These are phyloP conservation scores for Rhinichthys klamathensis DNA, from an alignment of 2,113 vertebrate genomes.

Conservation along the genomic window DNA sequence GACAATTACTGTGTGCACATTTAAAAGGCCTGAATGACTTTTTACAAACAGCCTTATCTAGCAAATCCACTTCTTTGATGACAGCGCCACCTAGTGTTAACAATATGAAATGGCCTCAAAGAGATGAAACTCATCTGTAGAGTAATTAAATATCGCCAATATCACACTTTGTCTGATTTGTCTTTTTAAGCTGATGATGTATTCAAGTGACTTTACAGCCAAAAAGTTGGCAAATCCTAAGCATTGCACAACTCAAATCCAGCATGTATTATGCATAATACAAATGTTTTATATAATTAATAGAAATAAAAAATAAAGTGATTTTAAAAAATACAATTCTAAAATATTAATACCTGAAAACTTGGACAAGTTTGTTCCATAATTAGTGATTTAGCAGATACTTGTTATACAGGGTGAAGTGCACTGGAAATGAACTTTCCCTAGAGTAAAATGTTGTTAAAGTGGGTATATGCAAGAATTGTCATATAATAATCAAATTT, in stretches of 20 bases:
- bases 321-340: too few species aligned
- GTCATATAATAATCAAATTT: too few species aligned
- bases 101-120: neutral
- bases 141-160: neutral
- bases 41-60: neutral
- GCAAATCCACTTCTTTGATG: neutral
- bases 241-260: neutral
- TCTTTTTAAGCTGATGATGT: neutral
- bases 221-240: neutral
- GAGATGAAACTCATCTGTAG: neutral
- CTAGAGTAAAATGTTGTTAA: too few species aligned
- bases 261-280: neutral
- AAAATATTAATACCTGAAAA: too few species aligned
- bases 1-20: neutral
- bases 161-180: too few species aligned
- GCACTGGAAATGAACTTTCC: too few species aligned
- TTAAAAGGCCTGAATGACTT: neutral
- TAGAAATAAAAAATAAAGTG: too few species aligned
- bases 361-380: too few species aligned
- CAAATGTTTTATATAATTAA: neutral
- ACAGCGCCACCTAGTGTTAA: constrained; percentile 61
- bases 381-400: too few species aligned
- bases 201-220: neutral
- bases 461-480: too few species aligned
- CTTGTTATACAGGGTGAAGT: too few species aligned